These are phyloP conservation scores for Tipula vernalis DNA, from an alignment of 2,888 invertebrate genomes.

Conservation along the genomic window DNA sequence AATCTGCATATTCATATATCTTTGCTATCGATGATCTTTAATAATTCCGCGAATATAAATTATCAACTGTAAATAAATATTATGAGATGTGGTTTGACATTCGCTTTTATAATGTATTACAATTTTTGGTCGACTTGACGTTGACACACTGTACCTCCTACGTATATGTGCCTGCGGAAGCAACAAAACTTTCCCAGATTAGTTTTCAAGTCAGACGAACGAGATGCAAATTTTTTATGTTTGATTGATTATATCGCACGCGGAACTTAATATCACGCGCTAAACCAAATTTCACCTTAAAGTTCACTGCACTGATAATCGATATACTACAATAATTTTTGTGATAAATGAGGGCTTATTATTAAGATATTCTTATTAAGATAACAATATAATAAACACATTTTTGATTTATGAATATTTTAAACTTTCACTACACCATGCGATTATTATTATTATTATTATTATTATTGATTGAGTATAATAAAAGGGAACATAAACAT, in stretches of 20 bases:
- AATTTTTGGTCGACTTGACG: not conserved
- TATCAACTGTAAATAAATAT: constrained; percentile 1
- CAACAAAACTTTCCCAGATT: not conserved
- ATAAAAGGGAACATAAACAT: not conserved
- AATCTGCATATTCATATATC: not conserved
- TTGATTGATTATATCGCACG: not conserved
- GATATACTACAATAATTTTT: not conserved
- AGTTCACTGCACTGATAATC: not conserved
- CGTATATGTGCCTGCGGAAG: not conserved
- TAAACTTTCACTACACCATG: not conserved
- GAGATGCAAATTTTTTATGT: not conserved
- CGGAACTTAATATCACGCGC: not conserved
- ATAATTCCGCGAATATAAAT: not conserved
- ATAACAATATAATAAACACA: not conserved
- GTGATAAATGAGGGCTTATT: not conserved
- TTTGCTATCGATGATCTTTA: not conserved
- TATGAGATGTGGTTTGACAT: not conserved
- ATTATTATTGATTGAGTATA: not conserved
- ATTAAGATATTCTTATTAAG: not conserved
- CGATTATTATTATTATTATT: not conserved
- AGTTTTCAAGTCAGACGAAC: not conserved
- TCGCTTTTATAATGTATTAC: not conserved
- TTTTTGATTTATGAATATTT: not conserved
- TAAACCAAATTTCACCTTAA: not conserved
- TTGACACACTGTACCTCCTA: not conserved